A percentile compares a stretch with the other conserved stretches of the same genome.
Evolutionary conservation across 37 sponge, comb jelly and placozoan species (phyloP).

Genomic region (Dysidea cf. avara): DNA sequence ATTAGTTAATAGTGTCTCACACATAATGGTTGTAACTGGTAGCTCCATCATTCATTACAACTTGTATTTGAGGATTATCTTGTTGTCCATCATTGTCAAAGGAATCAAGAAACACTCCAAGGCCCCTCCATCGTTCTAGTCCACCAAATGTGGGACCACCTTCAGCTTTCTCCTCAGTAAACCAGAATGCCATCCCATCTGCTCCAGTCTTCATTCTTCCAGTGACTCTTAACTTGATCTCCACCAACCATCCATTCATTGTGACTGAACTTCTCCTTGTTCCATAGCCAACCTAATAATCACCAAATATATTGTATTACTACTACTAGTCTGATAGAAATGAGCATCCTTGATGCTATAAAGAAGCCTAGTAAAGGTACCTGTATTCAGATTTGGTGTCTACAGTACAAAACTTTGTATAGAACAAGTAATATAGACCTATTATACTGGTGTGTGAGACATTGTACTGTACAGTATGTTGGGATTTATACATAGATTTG

Average conservation of each 20-base stretch:
- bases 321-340: too few relatives aligned
- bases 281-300: slow-evolving; percentile 70
- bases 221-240: slow-evolving; percentile 48
- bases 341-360: too few relatives aligned
- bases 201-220: slow-evolving; percentile 83
- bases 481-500: neutral
- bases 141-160: slow-evolving; percentile 74
- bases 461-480: too few relatives aligned
- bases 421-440: too few relatives aligned
- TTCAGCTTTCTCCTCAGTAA: slow-evolving; percentile 36
- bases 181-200: slow-evolving; percentile 93
- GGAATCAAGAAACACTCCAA: slow-evolving; percentile 84
- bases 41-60: slow-evolving; percentile 71
- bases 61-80: slow-evolving; percentile 79
- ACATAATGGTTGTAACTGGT: slow-evolving; percentile 49
- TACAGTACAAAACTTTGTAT: too few relatives aligned
- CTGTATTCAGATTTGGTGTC: too few relatives aligned
- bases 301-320: too few relatives aligned
- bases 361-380: too few relatives aligned
- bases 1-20: slow-evolving; percentile 9
- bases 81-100: slow-evolving; percentile 93
- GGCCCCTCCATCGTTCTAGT: slow-evolving; percentile 69
- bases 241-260: slow-evolving; percentile 64
- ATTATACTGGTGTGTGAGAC: too few relatives aligned
- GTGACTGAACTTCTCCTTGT: slow-evolving; percentile 14